A percentile compares a stretch with the other conserved stretches of the same genome.
Conservation (phyloP, 2,888 invertebrate genomes). For the Aradus depressus region DNA sequence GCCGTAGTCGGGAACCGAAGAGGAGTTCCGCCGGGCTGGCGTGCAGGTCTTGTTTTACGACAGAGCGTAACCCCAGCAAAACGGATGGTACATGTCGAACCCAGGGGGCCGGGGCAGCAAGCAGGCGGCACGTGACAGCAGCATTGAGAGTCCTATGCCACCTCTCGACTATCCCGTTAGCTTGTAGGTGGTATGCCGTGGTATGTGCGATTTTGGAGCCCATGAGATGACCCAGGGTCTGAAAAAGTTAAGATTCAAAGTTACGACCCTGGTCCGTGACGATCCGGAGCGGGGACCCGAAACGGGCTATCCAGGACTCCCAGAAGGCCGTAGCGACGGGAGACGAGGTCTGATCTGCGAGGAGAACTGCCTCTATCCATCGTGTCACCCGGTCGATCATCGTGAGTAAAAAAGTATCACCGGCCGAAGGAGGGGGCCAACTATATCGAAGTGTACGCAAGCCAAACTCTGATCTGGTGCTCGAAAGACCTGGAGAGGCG, state of each 20-base stretch:
- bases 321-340: constrained; percentile 5
- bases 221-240: background rate
- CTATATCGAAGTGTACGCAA: constrained; percentile 1
- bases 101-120: background rate
- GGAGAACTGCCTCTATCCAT: constrained; percentile 13
- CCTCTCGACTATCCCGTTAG: constrained; percentile 12
- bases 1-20: no score
- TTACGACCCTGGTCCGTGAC: constrained; percentile 12
- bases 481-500: background rate
- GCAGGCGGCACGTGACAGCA: constrained; percentile 5
- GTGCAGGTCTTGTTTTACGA: constrained; percentile 2
- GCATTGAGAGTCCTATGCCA: constrained; percentile 16
- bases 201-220: constrained; percentile 5
- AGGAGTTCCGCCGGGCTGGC: background rate
- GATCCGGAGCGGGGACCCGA: constrained; percentile 5
- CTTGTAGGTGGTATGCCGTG: constrained; percentile 6
- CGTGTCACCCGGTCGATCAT: background rate
- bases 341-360: constrained; percentile 5
- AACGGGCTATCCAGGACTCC: constrained; percentile 12
- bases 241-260: constrained; percentile 7
- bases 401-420: no score
- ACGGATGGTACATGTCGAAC: background rate
- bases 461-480: constrained; percentile 3
- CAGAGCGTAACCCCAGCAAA: constrained; percentile 7
- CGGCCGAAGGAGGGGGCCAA: constrained; percentile 6